Conservation (phyloP, 2,113 vertebrate genomes). For the Notarius quadriscutis region DNA sequence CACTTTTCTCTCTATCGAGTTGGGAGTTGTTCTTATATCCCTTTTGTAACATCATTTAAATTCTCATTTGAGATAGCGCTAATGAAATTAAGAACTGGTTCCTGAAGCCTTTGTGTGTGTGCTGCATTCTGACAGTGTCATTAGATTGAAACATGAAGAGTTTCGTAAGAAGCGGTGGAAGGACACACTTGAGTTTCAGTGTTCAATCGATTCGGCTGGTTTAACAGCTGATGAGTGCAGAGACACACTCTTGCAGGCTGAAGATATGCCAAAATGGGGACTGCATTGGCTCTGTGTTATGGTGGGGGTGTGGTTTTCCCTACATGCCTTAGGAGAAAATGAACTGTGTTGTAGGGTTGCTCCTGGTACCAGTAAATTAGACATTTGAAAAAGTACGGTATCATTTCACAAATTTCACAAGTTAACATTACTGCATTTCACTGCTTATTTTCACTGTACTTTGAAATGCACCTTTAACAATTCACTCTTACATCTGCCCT, state of each 20-base stretch:
- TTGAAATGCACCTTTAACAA: too few relatives aligned
- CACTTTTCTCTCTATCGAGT: not conserved
- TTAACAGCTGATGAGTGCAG: constrained; percentile 62
- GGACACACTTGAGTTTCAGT: constrained; percentile 62
- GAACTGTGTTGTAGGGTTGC: too few relatives aligned
- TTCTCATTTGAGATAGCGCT: constrained; percentile 9
- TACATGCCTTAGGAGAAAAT: too few relatives aligned
- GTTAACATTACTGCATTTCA: too few relatives aligned
- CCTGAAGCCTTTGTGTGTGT: constrained; percentile 11
- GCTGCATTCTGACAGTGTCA: constrained; percentile 15
- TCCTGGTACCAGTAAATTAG: too few relatives aligned
- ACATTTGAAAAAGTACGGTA: too few relatives aligned
- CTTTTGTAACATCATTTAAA: not conserved
- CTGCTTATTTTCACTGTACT: too few relatives aligned
- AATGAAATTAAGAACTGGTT: constrained; percentile 18
- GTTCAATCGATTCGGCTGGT: constrained; percentile 58
- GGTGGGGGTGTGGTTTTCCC: too few relatives aligned
- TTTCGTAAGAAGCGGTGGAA: constrained; percentile 14
- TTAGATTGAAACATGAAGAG: constrained; percentile 21
- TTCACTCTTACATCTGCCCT: too few relatives aligned
- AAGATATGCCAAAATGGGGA: not conserved
- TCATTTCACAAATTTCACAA: too few relatives aligned
- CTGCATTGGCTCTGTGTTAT: too few relatives aligned
- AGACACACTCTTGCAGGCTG: constrained; percentile 44
- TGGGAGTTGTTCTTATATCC: not conserved